A percentile compares a stretch with the other conserved stretches of the same genome.
Evolutionary conservation across 2,888 invertebrate species (phyloP).

Genomic region (Ectobius pallidus): DNA sequence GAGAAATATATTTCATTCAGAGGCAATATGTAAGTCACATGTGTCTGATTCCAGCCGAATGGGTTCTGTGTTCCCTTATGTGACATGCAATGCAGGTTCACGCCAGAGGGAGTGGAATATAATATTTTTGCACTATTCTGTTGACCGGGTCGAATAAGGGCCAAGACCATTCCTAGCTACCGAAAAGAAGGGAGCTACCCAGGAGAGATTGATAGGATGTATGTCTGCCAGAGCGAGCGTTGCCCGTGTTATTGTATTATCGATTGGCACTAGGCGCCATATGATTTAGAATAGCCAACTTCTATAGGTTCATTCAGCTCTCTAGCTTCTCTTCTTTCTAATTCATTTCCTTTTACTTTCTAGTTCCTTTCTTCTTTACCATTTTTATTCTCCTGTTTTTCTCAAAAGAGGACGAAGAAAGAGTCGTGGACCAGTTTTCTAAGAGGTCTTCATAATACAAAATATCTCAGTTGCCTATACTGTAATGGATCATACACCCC

Average conservation of each 20-base stretch:
- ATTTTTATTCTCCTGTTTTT: not conserved
- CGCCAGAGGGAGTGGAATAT: no score
- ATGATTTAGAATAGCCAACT: constrained; percentile 17
- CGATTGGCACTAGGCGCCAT: constrained; percentile 23
- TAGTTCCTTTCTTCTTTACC: not conserved
- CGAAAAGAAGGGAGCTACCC: not conserved
- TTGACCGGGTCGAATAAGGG: no score
- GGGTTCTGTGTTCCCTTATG: not conserved
- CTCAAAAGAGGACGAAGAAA: not conserved
- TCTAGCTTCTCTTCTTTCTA: not conserved
- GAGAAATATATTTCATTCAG: no score
- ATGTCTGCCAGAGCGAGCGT: not conserved
- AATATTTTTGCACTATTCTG: no score
- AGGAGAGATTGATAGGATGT: not conserved
- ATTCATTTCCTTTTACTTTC: not conserved
- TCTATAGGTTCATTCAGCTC: not conserved
- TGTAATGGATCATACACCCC: constrained; percentile 20
- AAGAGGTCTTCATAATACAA: constrained; percentile 13
- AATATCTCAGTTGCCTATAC: constrained; percentile 15
- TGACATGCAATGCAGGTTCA: no score
- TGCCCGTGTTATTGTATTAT: constrained; percentile 14
- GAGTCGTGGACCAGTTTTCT: not conserved
- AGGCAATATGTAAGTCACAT: no score
- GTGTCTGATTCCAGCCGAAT: not conserved
- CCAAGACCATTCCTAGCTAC: no score